Conservation (phyloP, 1,140 invertebrate species). For the Mercenaria mercenaria region DNA sequence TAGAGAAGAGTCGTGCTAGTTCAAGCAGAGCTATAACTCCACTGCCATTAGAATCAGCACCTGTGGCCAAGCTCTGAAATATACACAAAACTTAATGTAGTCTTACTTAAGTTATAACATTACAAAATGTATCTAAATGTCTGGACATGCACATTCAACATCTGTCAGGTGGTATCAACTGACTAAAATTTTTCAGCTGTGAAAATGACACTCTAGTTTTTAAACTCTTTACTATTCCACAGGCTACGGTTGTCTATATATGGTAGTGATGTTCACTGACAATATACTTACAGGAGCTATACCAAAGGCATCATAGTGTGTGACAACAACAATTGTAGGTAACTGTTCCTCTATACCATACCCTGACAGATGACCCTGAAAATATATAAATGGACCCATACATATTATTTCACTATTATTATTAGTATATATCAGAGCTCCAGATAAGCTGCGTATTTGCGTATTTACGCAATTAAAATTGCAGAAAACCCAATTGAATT, state of each 20-base stretch:
- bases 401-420: not conserved
- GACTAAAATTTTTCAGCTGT: no score
- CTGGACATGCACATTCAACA: no score
- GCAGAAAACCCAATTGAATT: no score
- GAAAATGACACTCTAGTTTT: no score
- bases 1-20: constrained; percentile 95
- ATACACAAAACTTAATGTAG: constrained; percentile 61
- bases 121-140: no score
- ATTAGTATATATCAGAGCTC: no score
- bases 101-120: not conserved
- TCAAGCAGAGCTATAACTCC: constrained; percentile 96
- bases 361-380: constrained; percentile 95
- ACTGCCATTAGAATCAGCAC: constrained; percentile 97
- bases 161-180: no score
- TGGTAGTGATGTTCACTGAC: no score
- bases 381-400: constrained; percentile 70
- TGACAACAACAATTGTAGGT: constrained; percentile 95
- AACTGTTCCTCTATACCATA: constrained; percentile 92
- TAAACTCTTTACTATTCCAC: no score
- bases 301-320: constrained; percentile 97
- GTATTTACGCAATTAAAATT: no score
- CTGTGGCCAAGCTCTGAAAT: constrained; percentile 92
- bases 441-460: no score
- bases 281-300: constrained; percentile 95
- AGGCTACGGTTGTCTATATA: no score